Evolutionary conservation across 2,888 invertebrate genomes (phyloP).

Genomic region (Geotrupes spiniger): DNA sequence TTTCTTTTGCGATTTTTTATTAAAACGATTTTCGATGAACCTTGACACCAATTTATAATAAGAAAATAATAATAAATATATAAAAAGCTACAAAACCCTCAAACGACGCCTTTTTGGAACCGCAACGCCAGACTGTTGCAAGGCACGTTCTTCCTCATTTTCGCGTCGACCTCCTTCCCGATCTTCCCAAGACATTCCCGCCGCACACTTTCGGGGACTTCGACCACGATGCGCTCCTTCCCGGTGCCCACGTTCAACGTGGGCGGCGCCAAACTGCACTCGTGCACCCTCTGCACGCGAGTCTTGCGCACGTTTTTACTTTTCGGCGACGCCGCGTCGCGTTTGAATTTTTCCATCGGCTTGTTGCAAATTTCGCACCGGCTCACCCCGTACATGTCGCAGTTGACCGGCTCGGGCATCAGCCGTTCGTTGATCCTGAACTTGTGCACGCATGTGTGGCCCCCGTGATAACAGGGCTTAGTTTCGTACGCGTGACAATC

Average conservation of each 20-base stretch:
- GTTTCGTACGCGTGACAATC: constrained; percentile 56
- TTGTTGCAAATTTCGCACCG: constrained; percentile 55
- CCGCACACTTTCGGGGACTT: constrained; percentile 14
- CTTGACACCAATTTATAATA: no score
- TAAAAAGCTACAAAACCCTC: not conserved
- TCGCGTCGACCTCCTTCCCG: constrained; percentile 3
- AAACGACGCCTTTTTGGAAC: constrained; percentile 16
- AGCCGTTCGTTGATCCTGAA: constrained; percentile 58
- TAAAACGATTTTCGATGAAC: no score
- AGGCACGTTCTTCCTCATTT: constrained; percentile 5
- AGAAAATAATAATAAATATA: no score
- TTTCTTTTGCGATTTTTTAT: no score
- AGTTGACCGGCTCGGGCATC: constrained; percentile 55
- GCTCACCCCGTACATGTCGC: constrained; percentile 51
- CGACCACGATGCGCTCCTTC: constrained; percentile 16
- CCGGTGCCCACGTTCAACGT: constrained; percentile 17
- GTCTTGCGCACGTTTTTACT: constrained; percentile 6
- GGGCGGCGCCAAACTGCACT: constrained; percentile 15
- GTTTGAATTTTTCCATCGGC: constrained; percentile 39
- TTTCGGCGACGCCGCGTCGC: constrained; percentile 7
- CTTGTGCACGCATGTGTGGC: constrained; percentile 56
- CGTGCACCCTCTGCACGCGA: constrained; percentile 10
- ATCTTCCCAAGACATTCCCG: constrained; percentile 10
- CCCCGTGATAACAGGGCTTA: constrained; percentile 42
- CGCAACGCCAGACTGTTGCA: constrained; percentile 18